Evolutionary conservation across 2,888 invertebrate genomes (phyloP), one percentile per base, ranked within the genome.

Genomic region (Sympetrum striolatum): DNA sequence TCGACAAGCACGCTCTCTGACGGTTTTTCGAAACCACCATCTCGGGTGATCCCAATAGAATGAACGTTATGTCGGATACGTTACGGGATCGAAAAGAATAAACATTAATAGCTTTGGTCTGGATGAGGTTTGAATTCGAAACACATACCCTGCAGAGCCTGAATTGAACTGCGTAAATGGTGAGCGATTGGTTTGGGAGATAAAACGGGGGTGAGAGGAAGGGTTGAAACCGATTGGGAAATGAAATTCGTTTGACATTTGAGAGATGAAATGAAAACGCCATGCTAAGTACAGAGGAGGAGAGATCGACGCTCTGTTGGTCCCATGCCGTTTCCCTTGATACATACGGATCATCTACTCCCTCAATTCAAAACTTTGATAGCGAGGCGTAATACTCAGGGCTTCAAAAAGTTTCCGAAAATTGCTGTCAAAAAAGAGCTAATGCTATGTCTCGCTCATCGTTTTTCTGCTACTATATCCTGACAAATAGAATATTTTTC

Each of bases 181-280:
- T 15, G 35, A 8, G 80, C 80, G 80, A 39, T 1, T 35, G 37
- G 15, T 25, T 15, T 79, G 31, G 80, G 31, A 35, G 12, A 31
- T n/a, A 31, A 15, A 31, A 80, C 15, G 35, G 37, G 18, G 2
- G 80, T 4, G 80, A 22, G 53, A 18, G 53, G 31, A 14, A 44
- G 15, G 81, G 81, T 12, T 15, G 15, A 81, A 81, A 81, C 81
- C 35, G 82, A 82, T 82, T 22, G 82, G 58, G 82, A 82, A 82
- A 58, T 82, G 35, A 82, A 82, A 82, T 82, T 82, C 53, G 53
- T 82, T 82, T 82, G 82, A 58, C 58, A 58, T 82, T 82, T 35
- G 48, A 53, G 60, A 18, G n/a, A 60, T 25, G n/a, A 18, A 53
- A 82, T 25, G 5, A 58, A 44, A n/a, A 48, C 15, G 35, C 5